A percentile compares a stretch with the other conserved stretches of the same genome.
These are phyloP conservation scores for Aepyceros melampus DNA, from an alignment of 2,113 vertebrate genomes.

Conservation along the genomic window DNA sequence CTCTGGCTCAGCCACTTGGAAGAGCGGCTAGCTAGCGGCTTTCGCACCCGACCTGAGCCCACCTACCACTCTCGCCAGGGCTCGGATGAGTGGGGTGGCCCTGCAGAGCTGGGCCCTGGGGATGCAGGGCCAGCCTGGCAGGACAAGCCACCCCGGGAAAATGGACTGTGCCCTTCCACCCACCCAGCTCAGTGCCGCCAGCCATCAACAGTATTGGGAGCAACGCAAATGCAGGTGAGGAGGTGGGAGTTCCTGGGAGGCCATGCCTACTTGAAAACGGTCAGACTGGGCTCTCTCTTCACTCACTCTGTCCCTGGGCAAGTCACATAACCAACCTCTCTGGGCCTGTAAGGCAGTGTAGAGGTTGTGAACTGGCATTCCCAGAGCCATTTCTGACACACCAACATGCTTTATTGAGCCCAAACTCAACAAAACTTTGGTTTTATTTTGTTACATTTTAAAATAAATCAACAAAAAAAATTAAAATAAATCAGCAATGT, in stretches of 20 bases:
- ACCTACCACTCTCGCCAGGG: conserved; percentile 89
- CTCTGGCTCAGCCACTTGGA: conserved; percentile 96
- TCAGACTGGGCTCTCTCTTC: background rate
- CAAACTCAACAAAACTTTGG: background rate
- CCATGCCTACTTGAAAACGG: background rate
- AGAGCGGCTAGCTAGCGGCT: conserved; percentile 89
- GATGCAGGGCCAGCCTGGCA: conserved; percentile 88
- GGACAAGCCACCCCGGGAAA: conserved; percentile 89
- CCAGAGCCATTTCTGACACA: background rate
- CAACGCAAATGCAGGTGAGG: conserved; percentile 85
- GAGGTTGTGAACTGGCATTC: background rate
- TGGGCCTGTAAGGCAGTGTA: background rate
- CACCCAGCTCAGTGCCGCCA: conserved; percentile 84
- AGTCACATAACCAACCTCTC: background rate
- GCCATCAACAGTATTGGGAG: conserved; percentile 86
- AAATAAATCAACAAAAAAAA: conserved; percentile 27
- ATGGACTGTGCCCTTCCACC: conserved; percentile 89
- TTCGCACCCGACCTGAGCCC: conserved; percentile 80
- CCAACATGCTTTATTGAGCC: background rate
- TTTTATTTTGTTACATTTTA: background rate
- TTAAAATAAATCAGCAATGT: conserved; percentile 17
- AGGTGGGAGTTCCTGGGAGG: background rate
- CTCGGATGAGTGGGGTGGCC: conserved; percentile 90
- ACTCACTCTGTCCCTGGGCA: background rate
- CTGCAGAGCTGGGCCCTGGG: conserved; percentile 83